phyloP scores from a whole-genome alignment of 2,888 invertebrate species.

The Tanypteryx hageni region DNA sequence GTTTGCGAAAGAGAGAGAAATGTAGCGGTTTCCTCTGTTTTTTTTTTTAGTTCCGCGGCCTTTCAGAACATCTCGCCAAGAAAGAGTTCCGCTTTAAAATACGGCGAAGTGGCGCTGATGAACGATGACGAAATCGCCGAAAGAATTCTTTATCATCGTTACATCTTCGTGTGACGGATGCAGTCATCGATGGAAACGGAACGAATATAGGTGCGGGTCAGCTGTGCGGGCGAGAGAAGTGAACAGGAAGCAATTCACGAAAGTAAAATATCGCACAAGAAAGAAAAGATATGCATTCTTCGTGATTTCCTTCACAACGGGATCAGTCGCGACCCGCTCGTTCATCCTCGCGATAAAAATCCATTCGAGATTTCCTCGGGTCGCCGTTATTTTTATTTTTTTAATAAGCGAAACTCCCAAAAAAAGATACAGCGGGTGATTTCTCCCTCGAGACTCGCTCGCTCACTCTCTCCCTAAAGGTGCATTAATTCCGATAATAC shows the following conservation, averaged over 20 bases:
- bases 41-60: background rate
- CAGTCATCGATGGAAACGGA: conserved; percentile 7
- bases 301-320: background rate
- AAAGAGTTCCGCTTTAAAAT: background rate
- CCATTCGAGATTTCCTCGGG: background rate
- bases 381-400: no score
- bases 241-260: background rate
- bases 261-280: background rate
- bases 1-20: no score
- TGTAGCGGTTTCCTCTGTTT: no score
- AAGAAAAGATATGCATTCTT: background rate
- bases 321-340: background rate
- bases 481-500: no score
- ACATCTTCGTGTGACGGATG: background rate
- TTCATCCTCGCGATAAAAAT: background rate
- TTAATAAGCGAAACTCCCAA: no score
- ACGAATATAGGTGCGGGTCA: background rate
- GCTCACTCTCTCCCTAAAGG: no score
- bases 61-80: background rate
- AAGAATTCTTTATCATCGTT: background rate
- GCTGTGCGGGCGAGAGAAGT: background rate
- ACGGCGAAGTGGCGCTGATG: background rate
- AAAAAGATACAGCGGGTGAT: no score
- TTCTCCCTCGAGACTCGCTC: no score
- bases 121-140: conserved; percentile 9